phyloP scores from a whole-genome alignment of 2,888 invertebrate genomes.

The Micoletzkya japonica region DNA sequence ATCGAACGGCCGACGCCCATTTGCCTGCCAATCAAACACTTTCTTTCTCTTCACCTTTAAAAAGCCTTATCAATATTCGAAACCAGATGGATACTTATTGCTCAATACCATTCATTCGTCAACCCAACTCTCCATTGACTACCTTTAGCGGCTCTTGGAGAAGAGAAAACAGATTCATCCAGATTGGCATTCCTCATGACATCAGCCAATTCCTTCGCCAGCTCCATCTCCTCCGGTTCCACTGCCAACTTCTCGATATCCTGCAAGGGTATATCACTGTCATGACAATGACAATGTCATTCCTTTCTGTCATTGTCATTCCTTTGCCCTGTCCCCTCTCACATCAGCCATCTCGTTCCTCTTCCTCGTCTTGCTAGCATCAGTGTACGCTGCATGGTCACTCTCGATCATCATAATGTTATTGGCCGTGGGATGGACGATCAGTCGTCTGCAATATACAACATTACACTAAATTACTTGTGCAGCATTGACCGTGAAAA shows the following conservation, averaged over 20 bases:
- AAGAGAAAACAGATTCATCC: slow-evolving; percentile 85
- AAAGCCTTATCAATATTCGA: too few species aligned
- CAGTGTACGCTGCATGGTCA: slow-evolving; percentile 97
- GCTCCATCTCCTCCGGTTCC: slow-evolving; percentile 86
- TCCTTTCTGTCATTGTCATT: too few species aligned
- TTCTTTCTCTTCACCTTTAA: not conserved
- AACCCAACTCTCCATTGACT: slow-evolving; percentile 70
- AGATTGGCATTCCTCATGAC: slow-evolving; percentile 91
- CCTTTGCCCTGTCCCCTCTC: not conserved
- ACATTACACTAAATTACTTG: not conserved
- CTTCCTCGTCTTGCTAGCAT: slow-evolving; percentile 88
- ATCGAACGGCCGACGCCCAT: slow-evolving; percentile 82
- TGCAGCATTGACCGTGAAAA: slow-evolving; percentile 27
- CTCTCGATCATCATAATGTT: slow-evolving; percentile 90
- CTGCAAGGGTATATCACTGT: slow-evolving; percentile 61
- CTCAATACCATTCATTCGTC: not conserved
- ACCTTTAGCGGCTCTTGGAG: slow-evolving; percentile 79
- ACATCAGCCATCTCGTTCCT: slow-evolving; percentile 92
- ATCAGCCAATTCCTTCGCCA: slow-evolving; percentile 96
- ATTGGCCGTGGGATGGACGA: slow-evolving; percentile 86
- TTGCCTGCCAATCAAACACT: slow-evolving; percentile 71
- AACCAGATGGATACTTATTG: not conserved
- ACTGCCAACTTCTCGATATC: slow-evolving; percentile 93
- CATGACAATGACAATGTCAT: too few species aligned
- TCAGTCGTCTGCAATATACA: slow-evolving; percentile 69